Evolutionary conservation across 2,797 vertebrate species (phyloP).

Genomic region (Pipistrellus nathusii): DNA sequence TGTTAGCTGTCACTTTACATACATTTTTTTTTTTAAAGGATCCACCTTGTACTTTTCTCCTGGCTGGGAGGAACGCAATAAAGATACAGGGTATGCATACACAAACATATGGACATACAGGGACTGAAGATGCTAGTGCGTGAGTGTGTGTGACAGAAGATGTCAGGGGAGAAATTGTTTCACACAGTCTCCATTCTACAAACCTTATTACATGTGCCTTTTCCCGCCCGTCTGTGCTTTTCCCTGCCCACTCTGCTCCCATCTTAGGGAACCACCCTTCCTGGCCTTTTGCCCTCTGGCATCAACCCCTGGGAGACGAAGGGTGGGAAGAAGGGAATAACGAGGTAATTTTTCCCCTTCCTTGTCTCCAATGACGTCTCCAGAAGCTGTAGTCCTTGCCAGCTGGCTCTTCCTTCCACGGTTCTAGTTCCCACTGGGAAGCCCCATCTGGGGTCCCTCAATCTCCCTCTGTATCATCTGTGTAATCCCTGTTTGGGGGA

Average conservation of each 20-base stretch:
- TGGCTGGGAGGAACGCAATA: neutral
- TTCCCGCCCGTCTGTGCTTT: neutral
- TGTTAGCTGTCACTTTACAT: constrained; percentile 38
- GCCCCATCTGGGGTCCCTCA: neutral
- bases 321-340: neutral
- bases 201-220: neutral
- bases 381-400: neutral
- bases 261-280: neutral
- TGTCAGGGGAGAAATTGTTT: neutral
- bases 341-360: neutral
- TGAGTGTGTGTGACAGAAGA: neutral
- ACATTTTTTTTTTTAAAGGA: constrained; percentile 19
- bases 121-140: neutral
- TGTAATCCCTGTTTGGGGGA: neutral
- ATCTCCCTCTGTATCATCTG: neutral
- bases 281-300: neutral
- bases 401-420: neutral
- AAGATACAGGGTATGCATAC: neutral
- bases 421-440: neutral
- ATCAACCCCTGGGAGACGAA: neutral
- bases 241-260: neutral
- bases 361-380: neutral
- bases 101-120: neutral
- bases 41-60: neutral
- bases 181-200: neutral